Evolutionary conservation across 2,888 invertebrate species (phyloP).

Genomic region (Colletes collaris): DNA sequence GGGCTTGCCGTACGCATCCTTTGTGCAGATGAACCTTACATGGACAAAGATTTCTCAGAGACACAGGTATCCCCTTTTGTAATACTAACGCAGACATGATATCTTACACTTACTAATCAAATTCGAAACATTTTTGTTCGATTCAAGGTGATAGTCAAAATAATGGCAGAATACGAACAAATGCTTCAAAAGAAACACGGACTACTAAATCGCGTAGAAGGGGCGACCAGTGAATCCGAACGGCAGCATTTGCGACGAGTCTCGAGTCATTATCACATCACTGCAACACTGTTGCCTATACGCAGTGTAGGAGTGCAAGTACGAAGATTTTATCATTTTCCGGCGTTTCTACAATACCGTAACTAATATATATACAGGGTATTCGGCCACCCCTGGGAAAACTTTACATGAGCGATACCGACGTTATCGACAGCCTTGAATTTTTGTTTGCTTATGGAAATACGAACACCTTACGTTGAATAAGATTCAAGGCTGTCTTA

Average conservation of each 20-base stretch:
- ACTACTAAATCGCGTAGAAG: conserved; percentile 92
- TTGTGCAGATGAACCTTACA: conserved; percentile 97
- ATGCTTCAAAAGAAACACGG: conserved; percentile 97
- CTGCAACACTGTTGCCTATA: conserved; percentile 95
- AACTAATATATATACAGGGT: no score
- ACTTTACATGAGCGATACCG: no score
- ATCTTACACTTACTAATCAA: background rate
- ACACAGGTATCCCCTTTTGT: conserved; percentile 87
- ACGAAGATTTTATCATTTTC: conserved; percentile 57
- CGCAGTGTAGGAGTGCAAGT: conserved; percentile 99
- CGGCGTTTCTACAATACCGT: background rate
- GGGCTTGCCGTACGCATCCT: conserved; percentile 98
- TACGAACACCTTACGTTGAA: no score
- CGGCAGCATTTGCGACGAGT: conserved; percentile 87
- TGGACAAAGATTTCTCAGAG: conserved; percentile 97
- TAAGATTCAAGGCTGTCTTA: no score
- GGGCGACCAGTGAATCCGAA: conserved; percentile 91
- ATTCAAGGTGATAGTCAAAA: conserved; percentile 92
- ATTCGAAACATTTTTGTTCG: background rate
- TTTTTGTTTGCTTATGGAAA: no score
- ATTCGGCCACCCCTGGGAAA: no score
- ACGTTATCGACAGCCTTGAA: no score
- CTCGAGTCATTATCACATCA: conserved; percentile 90
- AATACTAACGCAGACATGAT: background rate
- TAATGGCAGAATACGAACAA: conserved; percentile 96